Percentiles rank a stretch among this genome's conserved stretches.
Conservation (phyloP, 2,888 invertebrate genomes). For the Tillus elongatus region DNA sequence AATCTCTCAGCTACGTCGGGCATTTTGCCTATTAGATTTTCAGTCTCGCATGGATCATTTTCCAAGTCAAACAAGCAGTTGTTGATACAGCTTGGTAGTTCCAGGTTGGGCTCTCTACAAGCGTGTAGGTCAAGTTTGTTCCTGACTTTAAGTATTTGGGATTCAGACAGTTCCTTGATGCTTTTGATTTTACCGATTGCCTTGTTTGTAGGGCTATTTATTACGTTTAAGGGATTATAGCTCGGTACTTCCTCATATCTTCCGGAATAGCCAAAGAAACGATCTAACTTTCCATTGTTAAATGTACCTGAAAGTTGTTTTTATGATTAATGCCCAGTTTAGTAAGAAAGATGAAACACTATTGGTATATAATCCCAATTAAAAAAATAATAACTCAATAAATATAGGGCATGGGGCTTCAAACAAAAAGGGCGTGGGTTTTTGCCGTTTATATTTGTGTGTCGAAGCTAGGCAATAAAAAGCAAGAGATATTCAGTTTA, state of each 20-base stretch:
- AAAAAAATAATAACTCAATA: too few species aligned
- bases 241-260: conserved; percentile 21
- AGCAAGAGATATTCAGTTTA: too few species aligned
- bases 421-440: too few species aligned
- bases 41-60: conserved; percentile 35
- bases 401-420: too few species aligned
- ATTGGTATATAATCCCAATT: too few species aligned
- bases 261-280: conserved; percentile 29
- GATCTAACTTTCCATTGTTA: too few species aligned
- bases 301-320: too few species aligned
- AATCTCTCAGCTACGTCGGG: conserved; percentile 22
- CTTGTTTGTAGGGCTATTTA: conserved; percentile 27
- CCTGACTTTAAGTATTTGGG: conserved; percentile 6
- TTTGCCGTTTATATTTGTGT: too few species aligned
- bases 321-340: too few species aligned
- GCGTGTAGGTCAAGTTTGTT: conserved; percentile 8
- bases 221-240: conserved; percentile 25
- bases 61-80: conserved; percentile 33
- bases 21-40: conserved; percentile 25
- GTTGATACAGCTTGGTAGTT: conserved; percentile 16
- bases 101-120: conserved; percentile 5
- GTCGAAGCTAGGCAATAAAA: too few species aligned
- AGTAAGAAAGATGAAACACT: too few species aligned
- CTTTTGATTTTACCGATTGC: conserved; percentile 24
- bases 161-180: conserved; percentile 9